These are phyloP conservation scores for Ophion obscuratus DNA, from an alignment of 2,888 invertebrate genomes.

Conservation along the genomic window DNA sequence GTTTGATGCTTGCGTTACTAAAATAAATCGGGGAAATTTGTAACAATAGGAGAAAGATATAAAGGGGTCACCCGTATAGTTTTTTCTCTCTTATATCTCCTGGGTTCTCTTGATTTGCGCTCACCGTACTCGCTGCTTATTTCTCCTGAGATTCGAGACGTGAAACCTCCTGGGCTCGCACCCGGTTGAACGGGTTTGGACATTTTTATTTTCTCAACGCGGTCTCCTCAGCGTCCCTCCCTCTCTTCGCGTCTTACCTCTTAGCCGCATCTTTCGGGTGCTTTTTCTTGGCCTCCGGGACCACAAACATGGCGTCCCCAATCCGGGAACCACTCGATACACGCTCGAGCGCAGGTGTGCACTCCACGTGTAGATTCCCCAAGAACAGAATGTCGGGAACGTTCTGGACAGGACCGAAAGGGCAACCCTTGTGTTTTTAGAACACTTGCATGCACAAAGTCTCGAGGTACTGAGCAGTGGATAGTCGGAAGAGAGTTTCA, in stretches of 20 bases:
- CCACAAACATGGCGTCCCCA: conserved; percentile 72
- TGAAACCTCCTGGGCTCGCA: conserved; percentile 57
- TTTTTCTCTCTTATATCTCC: conserved; percentile 11
- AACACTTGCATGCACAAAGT: too few species aligned
- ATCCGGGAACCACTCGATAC: conserved; percentile 73
- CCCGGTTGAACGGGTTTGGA: conserved; percentile 66
- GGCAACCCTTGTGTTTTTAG: too few species aligned
- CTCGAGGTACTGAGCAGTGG: too few species aligned
- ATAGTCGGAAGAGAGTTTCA: too few species aligned
- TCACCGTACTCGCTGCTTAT: conserved; percentile 45
- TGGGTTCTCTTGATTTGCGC: conserved; percentile 27
- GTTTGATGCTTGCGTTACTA: too few species aligned
- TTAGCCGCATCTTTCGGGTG: conserved; percentile 49
- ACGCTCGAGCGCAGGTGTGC: conserved; percentile 70
- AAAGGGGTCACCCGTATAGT: conserved; percentile 17
- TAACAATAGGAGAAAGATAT: neutral
- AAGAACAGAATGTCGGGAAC: neutral
- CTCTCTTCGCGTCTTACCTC: conserved; percentile 61
- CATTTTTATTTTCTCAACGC: conserved; percentile 47
- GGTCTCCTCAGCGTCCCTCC: conserved; percentile 35
- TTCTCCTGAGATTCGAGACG: conserved; percentile 63
- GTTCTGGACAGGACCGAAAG: too few species aligned
- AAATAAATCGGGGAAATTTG: neutral
- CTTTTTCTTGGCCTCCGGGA: conserved; percentile 62
- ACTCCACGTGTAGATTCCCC: conserved; percentile 8